Percentiles rank a stretch among this genome's conserved stretches.
Evolutionary conservation across 2,888 invertebrate genomes (phyloP).

Genomic region (Eutolmus rufibarbis): DNA sequence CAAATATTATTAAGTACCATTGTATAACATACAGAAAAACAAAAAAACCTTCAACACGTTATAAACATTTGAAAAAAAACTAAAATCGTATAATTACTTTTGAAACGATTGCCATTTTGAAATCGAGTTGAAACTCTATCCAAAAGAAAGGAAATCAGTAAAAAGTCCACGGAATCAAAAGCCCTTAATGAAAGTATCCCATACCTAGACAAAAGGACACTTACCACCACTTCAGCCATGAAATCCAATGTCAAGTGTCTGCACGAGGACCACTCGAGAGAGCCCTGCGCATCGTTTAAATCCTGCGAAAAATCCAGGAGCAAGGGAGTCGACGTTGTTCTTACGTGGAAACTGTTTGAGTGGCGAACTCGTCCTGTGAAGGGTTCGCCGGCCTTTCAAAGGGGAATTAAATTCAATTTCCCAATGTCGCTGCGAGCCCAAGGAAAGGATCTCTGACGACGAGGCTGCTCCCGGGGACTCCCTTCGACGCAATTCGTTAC

Average conservation of each 20-base stretch:
- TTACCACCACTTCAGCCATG: slow-evolving; percentile 16
- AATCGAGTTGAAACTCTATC: background rate
- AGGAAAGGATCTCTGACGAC: background rate
- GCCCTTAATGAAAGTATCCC: background rate
- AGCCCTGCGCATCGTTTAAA: slow-evolving; percentile 15
- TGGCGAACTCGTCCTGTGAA: background rate
- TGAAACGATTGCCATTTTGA: background rate
- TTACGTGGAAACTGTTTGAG: background rate
- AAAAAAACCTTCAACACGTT: too few species aligned
- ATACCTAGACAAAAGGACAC: slow-evolving; percentile 4
- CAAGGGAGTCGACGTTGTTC: background rate
- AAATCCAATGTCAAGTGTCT: slow-evolving; percentile 20
- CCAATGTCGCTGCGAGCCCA: background rate
- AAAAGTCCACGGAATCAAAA: background rate
- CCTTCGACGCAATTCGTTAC: background rate
- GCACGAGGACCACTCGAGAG: background rate
- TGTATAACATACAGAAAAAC: too few species aligned
- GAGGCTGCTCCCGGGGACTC: background rate
- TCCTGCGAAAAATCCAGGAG: background rate
- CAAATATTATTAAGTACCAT: too few species aligned
- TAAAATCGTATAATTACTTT: background rate
- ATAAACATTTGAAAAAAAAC: background rate
- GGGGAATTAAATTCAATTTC: slow-evolving; percentile 34
- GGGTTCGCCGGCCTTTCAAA: background rate
- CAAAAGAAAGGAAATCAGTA: background rate